Conservation (phyloP, 2,113 vertebrate species). For the Cyphomyrus discorhynchus region DNA sequence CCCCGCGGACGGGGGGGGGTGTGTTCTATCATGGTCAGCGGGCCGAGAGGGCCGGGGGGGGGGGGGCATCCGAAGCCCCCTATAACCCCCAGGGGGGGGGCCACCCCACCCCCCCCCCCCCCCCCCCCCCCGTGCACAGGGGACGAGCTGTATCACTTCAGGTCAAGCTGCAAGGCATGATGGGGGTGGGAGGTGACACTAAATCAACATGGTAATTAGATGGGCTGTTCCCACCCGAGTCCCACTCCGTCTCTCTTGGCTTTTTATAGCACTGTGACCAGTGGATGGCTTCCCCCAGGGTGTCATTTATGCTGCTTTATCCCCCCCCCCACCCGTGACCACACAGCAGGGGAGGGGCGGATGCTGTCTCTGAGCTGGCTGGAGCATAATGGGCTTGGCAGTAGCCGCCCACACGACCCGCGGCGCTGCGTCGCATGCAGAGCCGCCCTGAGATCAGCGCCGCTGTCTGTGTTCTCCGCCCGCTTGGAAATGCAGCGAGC, state of each 20-base stretch:
- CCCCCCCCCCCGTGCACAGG: background rate
- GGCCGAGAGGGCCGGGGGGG: too few species aligned
- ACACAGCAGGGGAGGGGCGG: background rate
- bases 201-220: constrained; percentile 17
- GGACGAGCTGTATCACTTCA: background rate
- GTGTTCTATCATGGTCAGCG: too few species aligned
- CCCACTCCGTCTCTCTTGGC: background rate
- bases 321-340: background rate
- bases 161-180: constrained; percentile 1
- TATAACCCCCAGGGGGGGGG: too few species aligned
- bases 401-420: background rate
- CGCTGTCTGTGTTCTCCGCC: background rate
- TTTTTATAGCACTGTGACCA: constrained; percentile 10
- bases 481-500: background rate
- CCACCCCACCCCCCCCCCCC: too few species aligned
- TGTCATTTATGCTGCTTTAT: background rate
- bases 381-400: background rate
- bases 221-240: background rate
- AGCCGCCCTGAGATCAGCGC: background rate
- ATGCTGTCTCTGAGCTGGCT: background rate
- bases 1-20: too few species aligned
- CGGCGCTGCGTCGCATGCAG: background rate
- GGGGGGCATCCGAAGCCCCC: too few species aligned
- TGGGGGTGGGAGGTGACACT: background rate
- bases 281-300: background rate